Base-by-base conservation (phyloP, 2,888 invertebrate genomes). In the Zonitis immaculata region DNA sequence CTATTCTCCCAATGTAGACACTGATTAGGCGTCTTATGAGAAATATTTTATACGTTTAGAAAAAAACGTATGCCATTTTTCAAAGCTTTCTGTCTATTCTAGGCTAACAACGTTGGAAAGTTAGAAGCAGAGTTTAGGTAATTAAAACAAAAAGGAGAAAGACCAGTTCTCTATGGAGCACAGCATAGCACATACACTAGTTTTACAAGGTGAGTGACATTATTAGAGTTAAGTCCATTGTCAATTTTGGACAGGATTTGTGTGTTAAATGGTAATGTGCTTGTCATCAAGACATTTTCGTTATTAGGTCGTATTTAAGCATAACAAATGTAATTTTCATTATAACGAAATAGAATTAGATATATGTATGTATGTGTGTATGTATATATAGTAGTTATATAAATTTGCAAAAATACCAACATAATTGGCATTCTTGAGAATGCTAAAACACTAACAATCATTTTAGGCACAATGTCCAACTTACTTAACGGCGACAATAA, bases 401-500 rank as follows among this genome's bases (percentile, higher is more conserved):
- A 39, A 6, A 39, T 8, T 39, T 6, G 20, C n/a, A 39, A 39
- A 39, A 39, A 5, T 20, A 11, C 4, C 39, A 39, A 39, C 20
- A 39, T 11, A 39, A 18, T 18, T 20, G 39, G 20, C n/a, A 39
- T 3, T 20, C 20, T 18, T 20, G 11, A 20, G n/a, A 39, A 39
- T 9, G 20, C 20, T 39, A 39, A 30, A 22, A 49, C 20, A 35
- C 44, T 27, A 14, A 44, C 43, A 49, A 26, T 28, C 49, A 20
- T 12, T 30, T 32, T 14, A 28, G 8, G 11, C 28, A 42, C 28
- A 22, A 26, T 42, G 16, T 42, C 3, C 35, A 44, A 83, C 91
- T 88, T 79, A 93, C 93, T 91, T 77, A 91, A 79, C 27, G 94
- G 93, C 22, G 93, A 94, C 16, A 94, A 79, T 64, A 92, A 78